phyloP scores from a whole-genome alignment of 2,888 invertebrate genomes.

The Bruchidius siliquastri region DNA sequence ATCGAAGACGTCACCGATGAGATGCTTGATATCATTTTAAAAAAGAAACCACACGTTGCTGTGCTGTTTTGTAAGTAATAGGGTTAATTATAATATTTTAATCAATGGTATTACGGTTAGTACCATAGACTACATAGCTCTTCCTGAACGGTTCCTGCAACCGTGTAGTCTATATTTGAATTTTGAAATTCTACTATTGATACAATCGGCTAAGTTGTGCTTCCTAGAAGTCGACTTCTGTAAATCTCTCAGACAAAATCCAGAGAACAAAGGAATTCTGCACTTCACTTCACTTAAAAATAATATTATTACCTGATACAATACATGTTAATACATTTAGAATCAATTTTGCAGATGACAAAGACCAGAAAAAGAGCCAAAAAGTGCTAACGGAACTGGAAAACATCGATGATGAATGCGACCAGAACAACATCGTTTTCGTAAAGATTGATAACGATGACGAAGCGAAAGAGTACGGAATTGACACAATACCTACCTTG shows the following conservation, averaged over 20 bases:
- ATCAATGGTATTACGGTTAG: too few relatives aligned
- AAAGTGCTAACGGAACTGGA: constrained; percentile 79
- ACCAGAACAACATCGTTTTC: constrained; percentile 85
- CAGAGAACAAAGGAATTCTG: too few relatives aligned
- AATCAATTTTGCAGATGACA: constrained; percentile 66
- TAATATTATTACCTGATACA: too few relatives aligned
- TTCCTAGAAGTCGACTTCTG: too few relatives aligned
- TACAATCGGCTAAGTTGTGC: too few relatives aligned
- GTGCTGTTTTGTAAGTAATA: constrained; percentile 79
- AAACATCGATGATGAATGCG: constrained; percentile 91
- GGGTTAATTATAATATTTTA: too few relatives aligned
- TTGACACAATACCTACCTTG: constrained; percentile 76
- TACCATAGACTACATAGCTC: too few relatives aligned
- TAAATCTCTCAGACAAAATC: too few relatives aligned
- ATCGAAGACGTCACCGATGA: constrained; percentile 93
- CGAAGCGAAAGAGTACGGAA: constrained; percentile 86
- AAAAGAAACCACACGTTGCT: constrained; percentile 83
- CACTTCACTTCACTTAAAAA: too few relatives aligned
- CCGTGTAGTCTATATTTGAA: too few relatives aligned
- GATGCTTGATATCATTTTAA: constrained; percentile 86
- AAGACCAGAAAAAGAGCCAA: constrained; percentile 85
- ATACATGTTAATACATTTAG: background rate
- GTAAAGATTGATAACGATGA: constrained; percentile 86
- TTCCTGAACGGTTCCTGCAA: too few relatives aligned
- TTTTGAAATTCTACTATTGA: too few relatives aligned